These are phyloP conservation scores for Jaculus jaculus DNA, from an alignment of 2,113 vertebrate genomes.

Conservation along the genomic window DNA sequence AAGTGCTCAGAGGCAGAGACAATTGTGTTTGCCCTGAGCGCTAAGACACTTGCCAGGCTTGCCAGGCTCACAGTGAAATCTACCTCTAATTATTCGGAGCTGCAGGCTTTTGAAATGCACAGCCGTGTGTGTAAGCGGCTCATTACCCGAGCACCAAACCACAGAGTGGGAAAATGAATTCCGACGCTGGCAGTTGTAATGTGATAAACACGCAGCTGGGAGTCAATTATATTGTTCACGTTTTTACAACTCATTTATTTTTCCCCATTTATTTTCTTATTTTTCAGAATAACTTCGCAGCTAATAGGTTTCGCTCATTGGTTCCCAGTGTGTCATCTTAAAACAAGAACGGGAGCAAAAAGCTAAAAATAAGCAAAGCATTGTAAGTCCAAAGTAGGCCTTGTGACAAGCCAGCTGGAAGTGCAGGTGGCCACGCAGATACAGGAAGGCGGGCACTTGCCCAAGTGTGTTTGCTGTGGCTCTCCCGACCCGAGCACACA, in stretches of 20 bases:
- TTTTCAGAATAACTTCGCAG: slow-evolving; percentile 14
- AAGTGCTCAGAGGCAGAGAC: not conserved
- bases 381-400: not conserved
- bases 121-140: not conserved
- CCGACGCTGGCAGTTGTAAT: not conserved
- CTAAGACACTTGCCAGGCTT: not conserved
- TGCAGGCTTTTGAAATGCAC: slow-evolving; percentile 10
- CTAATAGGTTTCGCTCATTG: not conserved
- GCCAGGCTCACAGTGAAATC: not conserved
- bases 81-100: slow-evolving; percentile 20
- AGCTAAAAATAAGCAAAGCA: too few species aligned
- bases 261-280: not conserved
- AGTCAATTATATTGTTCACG: slow-evolving; percentile 47
- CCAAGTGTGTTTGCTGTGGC: not conserved
- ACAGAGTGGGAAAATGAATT: slow-evolving; percentile 49
- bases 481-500: not conserved
- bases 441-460: not conserved
- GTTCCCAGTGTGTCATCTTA: not conserved
- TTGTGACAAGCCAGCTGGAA: not conserved
- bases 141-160: not conserved
- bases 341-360: not conserved
- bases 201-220: slow-evolving; percentile 42
- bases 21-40: not conserved
- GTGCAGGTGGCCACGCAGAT: not conserved
- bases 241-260: slow-evolving; percentile 57